phyloP scores from a whole-genome alignment of 1,140 invertebrate species.

The Maconellicoccus hirsutus region DNA sequence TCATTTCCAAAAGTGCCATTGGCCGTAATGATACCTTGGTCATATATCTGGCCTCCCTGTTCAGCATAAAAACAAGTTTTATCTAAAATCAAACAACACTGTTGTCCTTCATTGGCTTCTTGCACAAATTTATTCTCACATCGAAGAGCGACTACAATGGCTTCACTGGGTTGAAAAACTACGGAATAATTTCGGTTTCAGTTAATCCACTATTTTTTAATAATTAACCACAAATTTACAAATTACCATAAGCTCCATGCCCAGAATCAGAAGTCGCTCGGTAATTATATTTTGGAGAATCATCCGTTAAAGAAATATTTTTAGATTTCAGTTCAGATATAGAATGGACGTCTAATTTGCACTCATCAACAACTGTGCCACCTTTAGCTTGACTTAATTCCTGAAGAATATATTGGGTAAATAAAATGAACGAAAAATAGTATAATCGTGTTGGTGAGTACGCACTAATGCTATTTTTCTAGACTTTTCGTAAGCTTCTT shows the following conservation, averaged over 20 bases:
- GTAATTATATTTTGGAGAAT: slow-evolving; percentile 88
- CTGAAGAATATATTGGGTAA: slow-evolving; percentile 36
- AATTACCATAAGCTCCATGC: slow-evolving; percentile 17
- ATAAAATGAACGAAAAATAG: too few relatives aligned
- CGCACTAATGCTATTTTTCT: slow-evolving; percentile 76
- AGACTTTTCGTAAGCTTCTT: slow-evolving; percentile 78
- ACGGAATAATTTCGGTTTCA: too few relatives aligned
- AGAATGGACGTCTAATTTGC: slow-evolving; percentile 88
- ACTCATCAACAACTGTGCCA: slow-evolving; percentile 60
- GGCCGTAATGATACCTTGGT: slow-evolving; percentile 80
- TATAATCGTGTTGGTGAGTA: too few relatives aligned
- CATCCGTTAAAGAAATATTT: slow-evolving; percentile 71
- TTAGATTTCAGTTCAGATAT: slow-evolving; percentile 79
- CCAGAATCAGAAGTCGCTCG: slow-evolving; percentile 36
- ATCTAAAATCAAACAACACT: slow-evolving; percentile 88
- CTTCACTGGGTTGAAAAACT: slow-evolving; percentile 50
- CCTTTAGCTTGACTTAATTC: slow-evolving; percentile 71
- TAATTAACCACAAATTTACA: too few relatives aligned
- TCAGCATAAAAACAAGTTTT: slow-evolving; percentile 94
- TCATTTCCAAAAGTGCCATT: slow-evolving; percentile 39
- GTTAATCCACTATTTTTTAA: too few relatives aligned
- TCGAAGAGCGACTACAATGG: slow-evolving; percentile 57
- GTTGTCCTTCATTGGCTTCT: slow-evolving; percentile 65
- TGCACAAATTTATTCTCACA: slow-evolving; percentile 77
- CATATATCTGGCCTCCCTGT: slow-evolving; percentile 96